A percentile compares a stretch with the other conserved stretches of the same genome.
Conservation (phyloP, 2,797 vertebrate species). For the Triplophysa yarkandensis region DNA sequence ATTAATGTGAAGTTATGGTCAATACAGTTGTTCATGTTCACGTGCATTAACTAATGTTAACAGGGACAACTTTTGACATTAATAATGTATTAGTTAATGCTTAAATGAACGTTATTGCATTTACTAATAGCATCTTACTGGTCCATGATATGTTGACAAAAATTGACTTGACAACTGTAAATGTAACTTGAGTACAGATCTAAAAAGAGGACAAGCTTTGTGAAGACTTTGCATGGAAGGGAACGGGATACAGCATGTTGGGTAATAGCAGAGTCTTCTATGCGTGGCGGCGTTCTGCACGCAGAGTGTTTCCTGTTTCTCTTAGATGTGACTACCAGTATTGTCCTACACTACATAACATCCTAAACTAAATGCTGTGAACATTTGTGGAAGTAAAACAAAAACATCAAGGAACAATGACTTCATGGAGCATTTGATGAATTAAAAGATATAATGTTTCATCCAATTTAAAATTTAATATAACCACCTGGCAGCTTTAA, state of each 20-base stretch:
- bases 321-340: constrained; percentile 27
- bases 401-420: neutral
- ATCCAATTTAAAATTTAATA: neutral
- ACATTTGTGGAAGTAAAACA: neutral
- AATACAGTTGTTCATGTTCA: no score
- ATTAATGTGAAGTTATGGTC: no score
- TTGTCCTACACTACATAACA: constrained; percentile 51
- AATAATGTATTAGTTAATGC: no score
- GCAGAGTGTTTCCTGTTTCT: constrained; percentile 55
- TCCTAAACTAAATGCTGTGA: constrained; percentile 13
- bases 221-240: neutral
- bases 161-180: neutral
- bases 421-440: neutral
- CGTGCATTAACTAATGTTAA: no score
- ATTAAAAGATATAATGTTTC: constrained; percentile 11
- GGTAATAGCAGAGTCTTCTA: constrained; percentile 32
- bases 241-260: constrained; percentile 17
- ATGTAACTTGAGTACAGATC: neutral
- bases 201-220: neutral
- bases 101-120: no score
- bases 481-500: neutral
- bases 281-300: constrained; percentile 48
- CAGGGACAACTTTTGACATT: no score
- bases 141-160: constrained; percentile 5
- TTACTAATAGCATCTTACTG: no score